Base-by-base conservation (phyloP, 2,888 invertebrate genomes). In the Furcula furcula region DNA sequence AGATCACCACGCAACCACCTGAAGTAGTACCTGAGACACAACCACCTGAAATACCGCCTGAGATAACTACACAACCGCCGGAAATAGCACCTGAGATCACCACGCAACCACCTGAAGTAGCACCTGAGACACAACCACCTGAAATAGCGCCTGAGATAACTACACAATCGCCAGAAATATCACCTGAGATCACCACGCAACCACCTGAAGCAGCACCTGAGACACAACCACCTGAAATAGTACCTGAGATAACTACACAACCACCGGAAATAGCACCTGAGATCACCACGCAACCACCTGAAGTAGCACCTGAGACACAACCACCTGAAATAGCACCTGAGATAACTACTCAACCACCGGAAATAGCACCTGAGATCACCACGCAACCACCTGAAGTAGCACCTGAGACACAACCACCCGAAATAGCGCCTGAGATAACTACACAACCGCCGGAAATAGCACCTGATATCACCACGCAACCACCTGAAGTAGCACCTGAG, bases 91-190 rank as follows among this genome's bases (percentile, higher is more conserved):
- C 34, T 11, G 34, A 13, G 23, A 29, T 27, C 4, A 31, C 33
- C 0, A 34, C 43, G 4, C 28, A 28, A 6, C 29, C 23, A 5
- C 28, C 32, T 10, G 33, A 29, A 18, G 42, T 39, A 1, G 42
- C 46, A 2, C 25, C 45, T 1, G 37, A 33, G 4, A 6, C 28
- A 7, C 27, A 39, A 2, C 27, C 36, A 0, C 18, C 28, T 1
- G 22, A 38, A 4, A 10, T 35, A 4, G 42, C 42, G 2, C 29
- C 35, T 1, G 27, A 31, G 5, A 26, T 34, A 4, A 36, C 25
- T 1, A 21, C 32, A 11, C 20, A 27, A 6, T 9, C 29, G 15
- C 35, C 29, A 25, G 33, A n/a, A 14, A 25, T 5, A 31, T 34
- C 28, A 4, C 13, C 42, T 11, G 9, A n/a, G 3, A 34, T 30